phyloP scores from a whole-genome alignment of 2,113 vertebrate species.

The Natator depressus region DNA sequence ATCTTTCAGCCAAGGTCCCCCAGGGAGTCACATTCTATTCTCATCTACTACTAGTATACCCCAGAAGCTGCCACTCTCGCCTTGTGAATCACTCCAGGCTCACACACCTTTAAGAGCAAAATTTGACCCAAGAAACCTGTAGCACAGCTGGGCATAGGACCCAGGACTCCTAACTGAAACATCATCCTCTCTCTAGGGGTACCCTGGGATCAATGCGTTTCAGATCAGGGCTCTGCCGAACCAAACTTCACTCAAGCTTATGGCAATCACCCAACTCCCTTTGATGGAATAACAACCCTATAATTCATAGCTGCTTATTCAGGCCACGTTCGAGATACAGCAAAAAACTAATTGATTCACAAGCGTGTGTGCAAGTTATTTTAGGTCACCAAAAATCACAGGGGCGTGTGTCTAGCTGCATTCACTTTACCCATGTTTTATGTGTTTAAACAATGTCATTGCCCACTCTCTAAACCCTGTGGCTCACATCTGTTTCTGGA shows the following conservation, averaged over 20 bases:
- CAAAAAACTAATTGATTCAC: not conserved
- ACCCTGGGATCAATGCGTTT: not conserved
- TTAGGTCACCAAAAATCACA: not conserved
- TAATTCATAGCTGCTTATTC: accelerated
- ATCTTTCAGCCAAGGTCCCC: not conserved
- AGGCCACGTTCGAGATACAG: accelerated
- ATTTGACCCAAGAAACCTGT: not conserved
- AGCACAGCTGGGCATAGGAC: not conserved
- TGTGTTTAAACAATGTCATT: not conserved
- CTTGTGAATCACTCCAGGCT: not conserved
- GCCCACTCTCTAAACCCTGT: not conserved
- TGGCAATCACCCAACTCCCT: not conserved
- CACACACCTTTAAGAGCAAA: not conserved
- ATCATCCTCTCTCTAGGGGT: not conserved
- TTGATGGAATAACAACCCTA: not conserved
- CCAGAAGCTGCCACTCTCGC: not conserved
- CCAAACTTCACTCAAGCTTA: not conserved
- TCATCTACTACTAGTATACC: not conserved
- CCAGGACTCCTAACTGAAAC: not conserved
- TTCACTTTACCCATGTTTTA: accelerated
- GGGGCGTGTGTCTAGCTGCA: not conserved
- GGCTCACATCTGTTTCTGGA: not conserved
- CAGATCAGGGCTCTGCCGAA: not conserved
- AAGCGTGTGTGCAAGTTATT: not conserved
- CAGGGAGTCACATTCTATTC: not conserved